These are phyloP conservation scores for Parnassius orleans DNA, from an alignment of 2,888 invertebrate genomes.

Conservation along the genomic window DNA sequence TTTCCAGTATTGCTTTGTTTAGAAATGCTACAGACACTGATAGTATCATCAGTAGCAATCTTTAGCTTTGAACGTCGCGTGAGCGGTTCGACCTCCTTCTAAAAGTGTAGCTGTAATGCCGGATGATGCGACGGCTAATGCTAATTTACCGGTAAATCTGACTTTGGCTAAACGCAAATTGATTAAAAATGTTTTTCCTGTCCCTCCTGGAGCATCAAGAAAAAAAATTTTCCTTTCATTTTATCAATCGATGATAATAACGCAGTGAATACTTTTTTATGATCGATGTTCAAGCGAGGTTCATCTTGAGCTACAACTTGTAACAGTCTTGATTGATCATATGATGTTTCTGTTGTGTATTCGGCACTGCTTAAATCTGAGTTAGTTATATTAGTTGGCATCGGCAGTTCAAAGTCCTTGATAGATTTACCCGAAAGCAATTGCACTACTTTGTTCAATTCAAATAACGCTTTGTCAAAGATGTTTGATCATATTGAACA, in stretches of 20 bases:
- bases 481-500: not conserved
- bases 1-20: too few species aligned
- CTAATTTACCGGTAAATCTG: too few species aligned
- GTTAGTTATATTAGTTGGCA: not conserved
- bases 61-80: too few species aligned
- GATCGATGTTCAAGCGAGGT: not conserved
- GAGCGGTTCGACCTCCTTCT: not conserved
- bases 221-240: not conserved
- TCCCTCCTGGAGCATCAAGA: not conserved
- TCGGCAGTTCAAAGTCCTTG: not conserved
- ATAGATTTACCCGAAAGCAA: not conserved
- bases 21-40: too few species aligned
- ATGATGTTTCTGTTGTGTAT: constrained; percentile 3
- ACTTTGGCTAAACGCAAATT: not conserved
- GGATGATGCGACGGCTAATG: not conserved
- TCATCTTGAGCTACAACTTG: not conserved
- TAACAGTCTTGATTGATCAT: not conserved
- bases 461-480: not conserved
- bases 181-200: not conserved
- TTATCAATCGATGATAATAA: not conserved
- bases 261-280: not conserved
- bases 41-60: too few species aligned
- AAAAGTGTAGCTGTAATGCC: not conserved
- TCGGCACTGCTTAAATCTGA: constrained; percentile 1
- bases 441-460: constrained; percentile 5